Evolutionary conservation across 2,888 invertebrate species (phyloP).

Genomic region (Agrochola lota): DNA sequence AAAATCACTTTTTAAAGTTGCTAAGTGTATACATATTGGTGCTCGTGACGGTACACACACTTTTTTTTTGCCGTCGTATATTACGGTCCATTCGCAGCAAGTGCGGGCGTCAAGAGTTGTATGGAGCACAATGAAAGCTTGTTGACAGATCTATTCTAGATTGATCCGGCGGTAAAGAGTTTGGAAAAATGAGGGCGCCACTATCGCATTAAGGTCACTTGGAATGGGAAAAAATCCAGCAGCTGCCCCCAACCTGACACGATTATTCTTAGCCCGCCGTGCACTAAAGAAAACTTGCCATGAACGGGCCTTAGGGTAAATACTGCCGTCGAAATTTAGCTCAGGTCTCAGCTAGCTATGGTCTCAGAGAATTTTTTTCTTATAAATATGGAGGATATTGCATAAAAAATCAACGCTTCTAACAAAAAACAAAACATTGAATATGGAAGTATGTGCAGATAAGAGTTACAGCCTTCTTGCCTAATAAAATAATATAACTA

Average conservation of each 20-base stretch:
- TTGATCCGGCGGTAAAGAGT: too few relatives aligned
- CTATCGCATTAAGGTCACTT: too few relatives aligned
- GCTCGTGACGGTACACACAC: too few relatives aligned
- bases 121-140: not conserved
- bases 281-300: not conserved
- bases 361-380: not conserved
- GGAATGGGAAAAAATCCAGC: too few relatives aligned
- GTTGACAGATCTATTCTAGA: not conserved
- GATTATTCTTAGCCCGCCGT: not conserved
- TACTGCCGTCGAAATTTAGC: not conserved
- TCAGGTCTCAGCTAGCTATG: too few relatives aligned
- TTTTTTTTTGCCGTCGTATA: not conserved
- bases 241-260: not conserved
- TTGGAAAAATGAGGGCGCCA: too few relatives aligned
- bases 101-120: not conserved
- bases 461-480: conserved; percentile 43
- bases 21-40: too few relatives aligned
- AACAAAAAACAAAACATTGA: conserved; percentile 48
- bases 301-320: not conserved
- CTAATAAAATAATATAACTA: conserved; percentile 48
- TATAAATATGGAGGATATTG: not conserved
- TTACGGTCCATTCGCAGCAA: not conserved
- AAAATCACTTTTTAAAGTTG: too few relatives aligned
- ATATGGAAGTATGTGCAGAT: conserved; percentile 36
- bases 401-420: conserved; percentile 31